Base-by-base conservation (phyloP, 2,888 invertebrate genomes). In the Deilephila porcellus region DNA sequence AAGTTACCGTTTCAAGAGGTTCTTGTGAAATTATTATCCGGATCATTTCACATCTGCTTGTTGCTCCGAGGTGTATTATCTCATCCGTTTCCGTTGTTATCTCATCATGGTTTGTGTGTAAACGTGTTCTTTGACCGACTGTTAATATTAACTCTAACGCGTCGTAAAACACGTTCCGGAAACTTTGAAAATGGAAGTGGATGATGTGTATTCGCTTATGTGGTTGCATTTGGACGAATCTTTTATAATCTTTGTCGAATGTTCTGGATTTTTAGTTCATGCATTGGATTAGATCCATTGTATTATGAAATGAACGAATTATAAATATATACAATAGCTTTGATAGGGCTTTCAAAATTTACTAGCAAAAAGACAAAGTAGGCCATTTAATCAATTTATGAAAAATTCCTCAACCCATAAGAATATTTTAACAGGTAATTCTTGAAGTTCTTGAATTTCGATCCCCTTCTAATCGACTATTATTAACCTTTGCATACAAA, bases 81-180 rank as follows among this genome's bases (percentile, higher is more conserved):
- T 88, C 81, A 81, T 81, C 80, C 76, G 81, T 85, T 88, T 89
- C 86, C 85, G 85, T 76, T 82, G 85, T 88, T 90, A 88, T 88
- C 85, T 87, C 86, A 88, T 80, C 79, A 77, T 76, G 81, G 80
- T 84, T 83, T 80, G 80, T 84, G 67, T 79, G 62, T 32, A 74
- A 78, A 76, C 76, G 76, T 74, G 71, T 72, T 74, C 73, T 79
- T 74, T 75, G 74, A 73, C 72, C 67, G 72, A 60, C 52, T 20
- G 62, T 32, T 63, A 62, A 76, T 77, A 73, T 81, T 75, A 72
- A 75, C 76, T 77, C 74, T 74, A 71, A 72, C 73, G 20, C 70
- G 67, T 71, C 71, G 71, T 79, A 64, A 73, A 75, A 76, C 64
- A 6, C 17, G 74, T 80, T 77, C 78, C 79, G 75, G 76, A 71